These are phyloP conservation scores for Rhadinocentrus ornatus DNA, from an alignment of 2,797 vertebrate species.

Conservation along the genomic window DNA sequence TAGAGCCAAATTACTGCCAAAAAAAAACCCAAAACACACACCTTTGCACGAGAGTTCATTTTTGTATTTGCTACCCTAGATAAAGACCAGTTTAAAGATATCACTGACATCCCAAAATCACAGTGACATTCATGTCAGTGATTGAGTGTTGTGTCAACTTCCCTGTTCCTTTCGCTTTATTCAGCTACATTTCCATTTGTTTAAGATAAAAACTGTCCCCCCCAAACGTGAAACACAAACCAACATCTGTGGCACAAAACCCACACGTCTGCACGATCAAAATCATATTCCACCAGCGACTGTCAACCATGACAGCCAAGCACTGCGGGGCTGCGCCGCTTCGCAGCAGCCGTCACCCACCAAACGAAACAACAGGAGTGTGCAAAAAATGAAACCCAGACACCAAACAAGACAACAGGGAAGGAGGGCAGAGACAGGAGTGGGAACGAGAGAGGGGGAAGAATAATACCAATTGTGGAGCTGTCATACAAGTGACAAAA, in stretches of 20 bases:
- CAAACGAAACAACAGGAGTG: constrained; percentile 54
- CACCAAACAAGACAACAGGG: constrained; percentile 48
- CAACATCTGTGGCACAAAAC: constrained; percentile 1
- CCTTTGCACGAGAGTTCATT: not conserved
- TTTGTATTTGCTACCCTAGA: not conserved
- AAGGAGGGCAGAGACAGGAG: constrained; percentile 30
- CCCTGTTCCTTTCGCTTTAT: constrained; percentile 1
- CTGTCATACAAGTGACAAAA: constrained; percentile 65
- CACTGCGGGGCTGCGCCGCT: constrained; percentile 30
- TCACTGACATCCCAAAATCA: not conserved
- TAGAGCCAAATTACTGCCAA: not conserved
- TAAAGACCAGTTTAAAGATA: not conserved
- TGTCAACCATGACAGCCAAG: constrained; percentile 56
- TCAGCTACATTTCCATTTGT: constrained; percentile 18
- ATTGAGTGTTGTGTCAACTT: not conserved
- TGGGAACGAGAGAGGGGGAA: constrained; percentile 12
- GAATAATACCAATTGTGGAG: constrained; percentile 52
- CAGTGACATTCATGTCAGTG: not conserved
- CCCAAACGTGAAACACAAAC: constrained; percentile 26
- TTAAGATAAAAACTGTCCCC: constrained; percentile 30
- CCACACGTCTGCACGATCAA: constrained; percentile 14
- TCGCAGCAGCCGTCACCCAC: constrained; percentile 49
- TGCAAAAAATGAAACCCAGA: constrained; percentile 58
- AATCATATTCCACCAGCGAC: constrained; percentile 30
- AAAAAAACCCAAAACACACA: too few species aligned